Evolutionary conservation across 1,140 invertebrate genomes (phyloP), one percentile per base, ranked within the genome.

Genomic region (Lepidurus apus): DNA sequence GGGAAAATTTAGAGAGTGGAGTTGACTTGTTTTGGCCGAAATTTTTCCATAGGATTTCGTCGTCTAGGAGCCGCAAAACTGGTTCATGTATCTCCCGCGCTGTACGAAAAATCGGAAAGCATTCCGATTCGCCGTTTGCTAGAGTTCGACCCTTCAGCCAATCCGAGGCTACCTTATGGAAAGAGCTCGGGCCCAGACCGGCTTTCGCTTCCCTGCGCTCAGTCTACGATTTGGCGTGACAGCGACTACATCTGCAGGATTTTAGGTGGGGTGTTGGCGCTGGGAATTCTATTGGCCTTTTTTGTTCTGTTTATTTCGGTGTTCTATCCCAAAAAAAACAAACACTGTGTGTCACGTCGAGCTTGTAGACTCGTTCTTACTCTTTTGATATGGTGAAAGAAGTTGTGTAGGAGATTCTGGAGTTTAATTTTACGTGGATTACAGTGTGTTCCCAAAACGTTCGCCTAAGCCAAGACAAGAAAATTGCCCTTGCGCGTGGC

Each of bases 171-270:
- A 34, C 34, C 34, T 34, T 34, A 34, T 34, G 34, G 34, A 34
- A 34, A 34, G 34, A 65, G 53, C 53, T 21, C 53, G 53, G 21
- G 21, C 53, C 53, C 17, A 65, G 53, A 65, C 53, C 53, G 53
- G 53, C 53, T 65, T 65, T 17, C 13, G 53, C 17, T 13, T 21
- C 6, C 17, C 53, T 65, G 21, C 17, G 53, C 53, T 65, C 53
- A 65, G 53, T 65, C 53, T 65, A 21, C 53, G 53, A 13, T 65
- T 65, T 65, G 53, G 21, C 53, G 53, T 65, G 53, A 65, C 53
- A 21, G 53, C 17, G 53, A 65, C 13, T 65, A 65, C 53, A 65
- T 65, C 53, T 21, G 21, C 1, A 21, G 17, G 6, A 65, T 34
- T 34, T 34, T 34, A 34, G 34, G 34, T 34, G 53, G 53, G 53